Percentiles rank a stretch among this genome's conserved stretches.
These are phyloP conservation scores for Pristionchus fissidentatus DNA, from an alignment of 2,888 invertebrate genomes.

Conservation along the genomic window DNA sequence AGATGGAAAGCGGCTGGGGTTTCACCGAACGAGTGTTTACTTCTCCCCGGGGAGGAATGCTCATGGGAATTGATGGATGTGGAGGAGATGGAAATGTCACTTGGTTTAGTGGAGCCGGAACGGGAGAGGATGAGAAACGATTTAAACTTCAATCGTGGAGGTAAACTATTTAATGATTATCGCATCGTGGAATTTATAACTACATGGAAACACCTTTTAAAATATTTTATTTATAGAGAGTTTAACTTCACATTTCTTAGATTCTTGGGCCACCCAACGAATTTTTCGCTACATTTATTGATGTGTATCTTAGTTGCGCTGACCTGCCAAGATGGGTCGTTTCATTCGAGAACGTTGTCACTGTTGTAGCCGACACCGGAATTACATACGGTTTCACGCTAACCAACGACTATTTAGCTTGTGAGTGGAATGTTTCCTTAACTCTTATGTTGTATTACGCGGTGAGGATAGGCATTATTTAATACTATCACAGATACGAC, in stretches of 20 bases:
- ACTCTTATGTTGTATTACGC: not conserved
- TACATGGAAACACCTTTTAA: too few species aligned
- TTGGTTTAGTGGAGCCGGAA: not conserved
- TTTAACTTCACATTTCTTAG: too few species aligned
- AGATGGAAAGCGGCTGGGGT: too few species aligned
- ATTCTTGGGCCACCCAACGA: too few species aligned
- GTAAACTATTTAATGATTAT: not conserved
- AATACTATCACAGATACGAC: not conserved
- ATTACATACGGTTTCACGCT: too few species aligned
- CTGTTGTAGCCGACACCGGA: not conserved
- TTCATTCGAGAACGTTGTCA: constrained; percentile 10
- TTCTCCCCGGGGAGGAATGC: not conserved
- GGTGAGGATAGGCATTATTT: too few species aligned
- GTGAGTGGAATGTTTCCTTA: not conserved
- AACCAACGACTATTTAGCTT: not conserved
- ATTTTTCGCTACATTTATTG: not conserved
- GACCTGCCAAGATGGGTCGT: not conserved
- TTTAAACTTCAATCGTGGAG: not conserved
- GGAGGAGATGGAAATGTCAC: not conserved
- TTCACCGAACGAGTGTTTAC: too few species aligned
- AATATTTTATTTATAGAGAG: too few species aligned
- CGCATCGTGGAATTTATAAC: too few species aligned
- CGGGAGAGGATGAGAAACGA: not conserved
- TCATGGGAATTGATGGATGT: not conserved
- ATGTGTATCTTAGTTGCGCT: not conserved